A percentile compares a stretch with the other conserved stretches of the same genome.
Conservation (phyloP, 2,797 vertebrate genomes). For the Podargus strigoides region DNA sequence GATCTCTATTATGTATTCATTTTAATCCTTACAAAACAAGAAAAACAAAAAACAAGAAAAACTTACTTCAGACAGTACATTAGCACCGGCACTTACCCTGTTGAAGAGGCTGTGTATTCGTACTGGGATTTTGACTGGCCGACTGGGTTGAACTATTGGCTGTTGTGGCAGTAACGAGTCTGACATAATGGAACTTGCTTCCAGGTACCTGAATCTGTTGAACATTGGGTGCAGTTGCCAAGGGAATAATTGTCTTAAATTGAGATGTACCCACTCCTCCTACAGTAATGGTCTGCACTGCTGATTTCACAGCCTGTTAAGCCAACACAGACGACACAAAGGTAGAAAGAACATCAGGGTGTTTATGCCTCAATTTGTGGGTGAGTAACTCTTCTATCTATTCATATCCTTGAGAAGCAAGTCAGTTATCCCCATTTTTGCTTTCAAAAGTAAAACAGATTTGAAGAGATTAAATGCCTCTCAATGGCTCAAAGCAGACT, state of each 20-base stretch:
- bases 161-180: constrained; percentile 92
- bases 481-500: not conserved
- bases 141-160: constrained; percentile 80
- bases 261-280: constrained; percentile 86
- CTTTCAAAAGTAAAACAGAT: not conserved
- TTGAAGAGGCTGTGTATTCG: constrained; percentile 85
- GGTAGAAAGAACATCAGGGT: not conserved
- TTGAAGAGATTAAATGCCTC: not conserved
- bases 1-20: not conserved
- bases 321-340: constrained; percentile 33
- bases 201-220: constrained; percentile 99
- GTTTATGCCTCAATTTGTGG: not conserved
- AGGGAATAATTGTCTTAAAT: constrained; percentile 96
- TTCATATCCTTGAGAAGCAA: not conserved
- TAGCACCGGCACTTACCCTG: constrained; percentile 81
- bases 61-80: not conserved
- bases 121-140: constrained; percentile 80
- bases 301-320: constrained; percentile 85
- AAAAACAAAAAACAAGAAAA: not conserved
- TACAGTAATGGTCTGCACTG: constrained; percentile 89
- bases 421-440: not conserved
- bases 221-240: constrained; percentile 89
- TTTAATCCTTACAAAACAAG: not conserved
- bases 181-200: constrained; percentile 96
- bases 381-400: not conserved